phyloP scores from a whole-genome alignment of 1,140 invertebrate species.

The Tetragonula clypearis region DNA sequence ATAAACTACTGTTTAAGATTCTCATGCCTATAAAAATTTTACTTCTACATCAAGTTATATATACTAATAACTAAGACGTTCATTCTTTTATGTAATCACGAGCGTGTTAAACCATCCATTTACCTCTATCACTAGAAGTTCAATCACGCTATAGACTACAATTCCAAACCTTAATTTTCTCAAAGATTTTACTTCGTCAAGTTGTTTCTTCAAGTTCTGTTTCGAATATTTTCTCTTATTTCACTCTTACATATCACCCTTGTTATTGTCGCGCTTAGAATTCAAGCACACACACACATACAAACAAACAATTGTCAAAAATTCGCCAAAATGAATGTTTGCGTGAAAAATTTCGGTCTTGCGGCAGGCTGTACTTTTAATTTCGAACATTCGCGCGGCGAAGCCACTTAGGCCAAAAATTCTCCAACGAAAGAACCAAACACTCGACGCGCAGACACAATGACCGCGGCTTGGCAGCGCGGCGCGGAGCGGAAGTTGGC shows the following conservation, averaged over 20 bases:
- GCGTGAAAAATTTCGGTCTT: not conserved
- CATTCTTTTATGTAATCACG: no score
- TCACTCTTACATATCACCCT: no score
- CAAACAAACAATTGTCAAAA: not conserved
- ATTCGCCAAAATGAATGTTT: not conserved
- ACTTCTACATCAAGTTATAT: no score
- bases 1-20: no score
- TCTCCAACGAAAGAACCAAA: not conserved
- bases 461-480: not conserved
- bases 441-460: constrained; percentile 2
- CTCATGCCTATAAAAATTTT: no score
- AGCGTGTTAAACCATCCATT: no score
- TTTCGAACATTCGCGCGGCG: not conserved
- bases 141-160: not conserved
- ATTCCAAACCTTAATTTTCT: no score
- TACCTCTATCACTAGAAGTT: not conserved
- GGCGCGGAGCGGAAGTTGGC: not conserved
- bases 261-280: not conserved
- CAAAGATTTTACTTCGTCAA: no score
- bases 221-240: no score
- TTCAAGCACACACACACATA: not conserved
- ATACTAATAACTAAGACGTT: no score
- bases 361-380: not conserved
- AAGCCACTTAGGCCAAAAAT: not conserved
- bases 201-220: no score